Conservation (phyloP, 2,797 vertebrate genomes). For the Halcyon chelicuti region DNA sequence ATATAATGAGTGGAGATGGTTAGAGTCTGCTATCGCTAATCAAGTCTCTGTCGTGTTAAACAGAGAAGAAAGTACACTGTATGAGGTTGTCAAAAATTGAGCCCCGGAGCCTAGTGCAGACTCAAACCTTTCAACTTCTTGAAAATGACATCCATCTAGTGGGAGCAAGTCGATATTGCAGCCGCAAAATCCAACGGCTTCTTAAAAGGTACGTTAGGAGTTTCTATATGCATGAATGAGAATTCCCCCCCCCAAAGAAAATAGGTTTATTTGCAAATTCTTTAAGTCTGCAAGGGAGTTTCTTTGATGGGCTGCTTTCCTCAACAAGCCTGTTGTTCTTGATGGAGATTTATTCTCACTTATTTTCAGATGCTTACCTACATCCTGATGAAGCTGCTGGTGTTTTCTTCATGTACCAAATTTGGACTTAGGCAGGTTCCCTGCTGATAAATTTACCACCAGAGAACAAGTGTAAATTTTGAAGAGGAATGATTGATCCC, state of each 20-base stretch:
- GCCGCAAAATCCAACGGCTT: not conserved
- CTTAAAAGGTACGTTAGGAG: accelerated
- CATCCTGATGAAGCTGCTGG: not conserved
- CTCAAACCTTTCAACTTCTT: not conserved
- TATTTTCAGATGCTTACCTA: not conserved
- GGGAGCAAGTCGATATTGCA: conserved; percentile 41
- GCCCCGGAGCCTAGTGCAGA: not conserved
- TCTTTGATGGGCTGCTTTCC: not conserved
- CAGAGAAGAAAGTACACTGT: not conserved
- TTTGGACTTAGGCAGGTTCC: not conserved
- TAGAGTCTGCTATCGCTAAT: not conserved
- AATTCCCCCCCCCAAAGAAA: not conserved
- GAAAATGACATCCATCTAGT: conserved; percentile 60
- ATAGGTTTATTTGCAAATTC: not conserved
- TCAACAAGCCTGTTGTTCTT: not conserved
- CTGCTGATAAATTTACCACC: not conserved
- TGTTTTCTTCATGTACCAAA: not conserved
- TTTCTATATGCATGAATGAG: accelerated
- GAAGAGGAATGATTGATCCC: not conserved
- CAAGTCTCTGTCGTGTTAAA: not conserved
- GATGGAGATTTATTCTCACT: not conserved
- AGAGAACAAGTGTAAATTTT: not conserved
- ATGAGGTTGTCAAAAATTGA: not conserved
- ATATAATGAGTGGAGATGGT: not conserved
- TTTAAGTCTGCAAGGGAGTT: not conserved